These are phyloP conservation scores for Galleria mellonella DNA, from an alignment of 1,140 invertebrate genomes.

Conservation along the genomic window DNA sequence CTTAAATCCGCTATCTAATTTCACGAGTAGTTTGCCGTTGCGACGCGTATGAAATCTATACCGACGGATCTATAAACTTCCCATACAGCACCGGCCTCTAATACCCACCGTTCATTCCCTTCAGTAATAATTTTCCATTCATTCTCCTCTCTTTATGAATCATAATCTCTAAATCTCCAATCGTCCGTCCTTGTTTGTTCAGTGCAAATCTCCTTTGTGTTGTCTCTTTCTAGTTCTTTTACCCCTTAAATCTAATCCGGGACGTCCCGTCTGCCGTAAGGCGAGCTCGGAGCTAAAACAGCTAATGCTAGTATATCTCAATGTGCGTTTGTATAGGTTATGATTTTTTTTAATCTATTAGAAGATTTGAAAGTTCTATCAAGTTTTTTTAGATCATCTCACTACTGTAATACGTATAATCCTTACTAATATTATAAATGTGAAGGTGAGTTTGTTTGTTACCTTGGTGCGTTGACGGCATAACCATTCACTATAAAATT, in stretches of 20 bases:
- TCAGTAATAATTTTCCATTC: slow-evolving; percentile 72
- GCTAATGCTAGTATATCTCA: too few species aligned
- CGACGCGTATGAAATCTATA: slow-evolving; percentile 21
- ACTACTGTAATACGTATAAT: too few species aligned
- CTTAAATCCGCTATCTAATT: slow-evolving; percentile 28
- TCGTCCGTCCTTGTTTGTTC: slow-evolving; percentile 44
- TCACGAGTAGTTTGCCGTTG: slow-evolving; percentile 27
- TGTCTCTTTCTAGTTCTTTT: slow-evolving; percentile 61
- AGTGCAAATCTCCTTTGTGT: slow-evolving; percentile 24
- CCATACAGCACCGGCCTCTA: slow-evolving; percentile 13
- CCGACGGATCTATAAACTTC: slow-evolving; percentile 31
- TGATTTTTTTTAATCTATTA: too few species aligned
- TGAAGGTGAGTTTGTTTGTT: too few species aligned
- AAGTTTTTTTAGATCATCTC: too few species aligned
- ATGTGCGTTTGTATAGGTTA: too few species aligned
- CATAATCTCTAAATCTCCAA: slow-evolving; percentile 74
- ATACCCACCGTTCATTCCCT: slow-evolving; percentile 54
- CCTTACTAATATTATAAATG: too few species aligned
- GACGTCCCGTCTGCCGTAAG: slow-evolving; percentile 62
- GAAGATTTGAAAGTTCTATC: too few species aligned
- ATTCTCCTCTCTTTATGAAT: slow-evolving; percentile 74
- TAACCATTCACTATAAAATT: too few species aligned
- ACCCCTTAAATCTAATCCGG: slow-evolving; percentile 71
- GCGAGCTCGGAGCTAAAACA: too few species aligned
- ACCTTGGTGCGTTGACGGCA: too few species aligned